Base-by-base conservation (phyloP, 2,888 invertebrate genomes). In the Ophonus ardosiacus region DNA sequence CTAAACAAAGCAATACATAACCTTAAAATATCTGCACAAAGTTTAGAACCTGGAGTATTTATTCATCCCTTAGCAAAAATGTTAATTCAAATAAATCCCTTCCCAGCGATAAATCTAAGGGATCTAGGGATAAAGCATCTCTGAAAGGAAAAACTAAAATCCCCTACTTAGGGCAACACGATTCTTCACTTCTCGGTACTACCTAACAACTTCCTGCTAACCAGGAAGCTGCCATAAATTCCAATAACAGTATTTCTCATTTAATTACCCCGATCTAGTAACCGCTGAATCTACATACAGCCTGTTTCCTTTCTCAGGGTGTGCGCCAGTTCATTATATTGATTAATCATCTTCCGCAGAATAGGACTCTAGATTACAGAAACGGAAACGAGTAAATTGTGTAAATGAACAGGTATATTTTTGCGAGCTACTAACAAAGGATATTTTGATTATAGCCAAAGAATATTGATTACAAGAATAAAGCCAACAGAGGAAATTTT, bases 241-340 rank as follows among this genome's bases (percentile, higher is more conserved):
- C 57, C 43, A 83, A 83, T 83, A 83, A 61, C 74, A 74, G 59
- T 61, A 61, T 74, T 83, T 61, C 74, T 38, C 76, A 83, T 83
- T 83, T 83, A 74, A 83, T 76, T 83, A 83, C 83, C 18, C 17
- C 61, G 43, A 74, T 76, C 24, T 74, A 65, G 43, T 57, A 38
- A 56, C 38, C 65, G 17, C 56, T 51, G 68, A 21, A 56, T 74
- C 51, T 74, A 74, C 43, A 74, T 74, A 74, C 43, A 76, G 21
- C 17, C 57, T 57, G n/a, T 8, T 43, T 51, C 74, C 43, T 51
- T 18, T 10, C 7, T 8, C 17, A 17, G 17, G 51, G 71, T 10
- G 71, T 76, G 13, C n/a, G 8, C 15, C 56, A 57, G 61, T 83
- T 83, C 74, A 83, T 83, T 38, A 74, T 74, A 83, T 71, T 71